These are phyloP conservation scores for Spinus pinus DNA, from an alignment of 2,797 vertebrate genomes.

Conservation along the genomic window DNA sequence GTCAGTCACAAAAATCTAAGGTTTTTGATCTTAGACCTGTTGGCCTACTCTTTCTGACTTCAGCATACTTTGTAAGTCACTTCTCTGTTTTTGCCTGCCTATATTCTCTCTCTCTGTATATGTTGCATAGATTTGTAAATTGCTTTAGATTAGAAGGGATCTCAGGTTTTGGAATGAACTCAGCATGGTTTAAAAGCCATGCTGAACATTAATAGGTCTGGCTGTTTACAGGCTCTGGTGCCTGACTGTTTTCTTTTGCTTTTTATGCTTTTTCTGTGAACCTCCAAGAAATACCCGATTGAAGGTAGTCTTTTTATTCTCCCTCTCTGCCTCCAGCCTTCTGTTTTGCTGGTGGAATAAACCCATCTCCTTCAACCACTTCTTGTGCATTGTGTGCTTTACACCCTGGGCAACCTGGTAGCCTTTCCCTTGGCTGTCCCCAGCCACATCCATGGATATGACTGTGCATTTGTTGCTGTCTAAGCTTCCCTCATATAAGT, in stretches of 20 bases:
- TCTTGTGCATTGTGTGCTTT: background rate
- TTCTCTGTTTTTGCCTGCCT: background rate
- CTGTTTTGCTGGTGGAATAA: background rate
- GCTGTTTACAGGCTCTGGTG: accelerated
- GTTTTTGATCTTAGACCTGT: background rate
- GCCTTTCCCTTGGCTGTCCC: background rate
- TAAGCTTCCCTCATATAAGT: accelerated
- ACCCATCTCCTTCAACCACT: background rate
- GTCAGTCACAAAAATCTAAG: background rate
- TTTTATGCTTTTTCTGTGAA: background rate
- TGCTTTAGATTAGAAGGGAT: background rate
- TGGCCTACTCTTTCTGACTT: background rate
- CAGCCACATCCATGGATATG: background rate
- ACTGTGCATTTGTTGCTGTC: background rate
- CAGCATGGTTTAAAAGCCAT: background rate
- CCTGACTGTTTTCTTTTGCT: background rate
- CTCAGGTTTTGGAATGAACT: background rate
- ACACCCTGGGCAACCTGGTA: background rate
- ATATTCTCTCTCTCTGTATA: background rate
- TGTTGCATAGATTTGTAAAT: background rate
- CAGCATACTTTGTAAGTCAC: background rate
- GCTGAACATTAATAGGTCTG: background rate
- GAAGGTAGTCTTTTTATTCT: background rate
- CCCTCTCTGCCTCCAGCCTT: background rate
- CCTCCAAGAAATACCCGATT: background rate